Evolutionary conservation across 2,113 vertebrate genomes (phyloP).

Genomic region (Accipiter cooperii): DNA sequence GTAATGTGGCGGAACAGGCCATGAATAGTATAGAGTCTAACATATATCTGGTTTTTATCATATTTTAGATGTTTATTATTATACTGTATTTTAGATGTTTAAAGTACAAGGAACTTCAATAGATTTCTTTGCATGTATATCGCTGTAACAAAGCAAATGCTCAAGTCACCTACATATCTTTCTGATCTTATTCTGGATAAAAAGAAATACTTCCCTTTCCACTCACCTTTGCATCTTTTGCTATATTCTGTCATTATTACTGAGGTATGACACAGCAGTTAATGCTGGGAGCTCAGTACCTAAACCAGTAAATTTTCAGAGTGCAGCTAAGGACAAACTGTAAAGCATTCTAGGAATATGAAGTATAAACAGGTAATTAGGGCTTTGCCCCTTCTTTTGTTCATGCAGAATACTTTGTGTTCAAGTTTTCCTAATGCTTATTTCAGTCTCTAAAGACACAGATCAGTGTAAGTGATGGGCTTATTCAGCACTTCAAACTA

Average conservation of each 20-base stretch:
- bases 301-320: background rate
- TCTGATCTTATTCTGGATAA: background rate
- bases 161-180: background rate
- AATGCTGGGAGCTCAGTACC: background rate
- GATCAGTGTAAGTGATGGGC: background rate
- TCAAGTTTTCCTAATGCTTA: background rate
- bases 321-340: background rate
- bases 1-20: background rate
- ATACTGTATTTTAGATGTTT: background rate
- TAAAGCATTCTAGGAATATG: background rate
- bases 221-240: background rate
- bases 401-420: background rate
- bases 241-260: background rate
- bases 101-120: background rate
- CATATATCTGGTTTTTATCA: background rate
- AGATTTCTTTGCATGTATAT: background rate
- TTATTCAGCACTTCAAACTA: background rate
- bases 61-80: background rate
- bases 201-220: background rate
- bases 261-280: background rate
- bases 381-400: background rate
- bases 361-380: background rate
- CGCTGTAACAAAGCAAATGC: background rate
- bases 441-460: background rate
- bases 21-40: background rate